Evolutionary conservation across 2,113 vertebrate species (phyloP), one percentile per base, ranked within the genome.

Genomic region (Furnarius figulus): DNA sequence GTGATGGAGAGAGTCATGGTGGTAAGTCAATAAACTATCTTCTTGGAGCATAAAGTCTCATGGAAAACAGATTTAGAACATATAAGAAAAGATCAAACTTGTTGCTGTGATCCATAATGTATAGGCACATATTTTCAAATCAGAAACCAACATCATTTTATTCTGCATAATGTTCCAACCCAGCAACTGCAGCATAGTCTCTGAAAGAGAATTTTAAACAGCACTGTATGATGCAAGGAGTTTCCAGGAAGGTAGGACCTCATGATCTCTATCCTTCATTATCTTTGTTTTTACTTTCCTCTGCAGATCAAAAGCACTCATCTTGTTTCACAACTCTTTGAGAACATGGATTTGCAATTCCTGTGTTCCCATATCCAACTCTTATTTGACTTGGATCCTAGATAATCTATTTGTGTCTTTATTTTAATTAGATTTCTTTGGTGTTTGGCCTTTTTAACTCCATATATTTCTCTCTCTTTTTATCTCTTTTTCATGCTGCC

Each of bases 1-100:
- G 99, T 62, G 99, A 99, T 96, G 97, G 98, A 97, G 99, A 99
- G 31, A 99, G 98, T 94, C 99, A 99, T 80, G 97, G 98, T 77
- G 99, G 99, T 99, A 98, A 99, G 99, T 97, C 59, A 89, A 76
- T 95, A 50, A 94, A 92, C 66, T 56, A 74, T 11, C 81, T 87
- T 67, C 33, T 68, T 72, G 52, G 68, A 88, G 12, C 59, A 56
- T 55, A 62, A 78, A 58, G 9, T 71, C 59, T 82, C 46, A 18
- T 49, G 30, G 37, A 30, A 63, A 89, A 76, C 14, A 33, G 63
- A 74, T 81, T 75, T 47, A 40, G 55, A 25, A 35, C 24, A 28
- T 52, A 78, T 17, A 61, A 59, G 28, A 74, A 70, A 72, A 85
- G 8, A 78, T 49, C 6, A 61, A 44, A 53, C 18, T 59, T 52